Evolutionary conservation across 2,797 vertebrate species (phyloP).

Genomic region (Pachyuromys duprasi): DNA sequence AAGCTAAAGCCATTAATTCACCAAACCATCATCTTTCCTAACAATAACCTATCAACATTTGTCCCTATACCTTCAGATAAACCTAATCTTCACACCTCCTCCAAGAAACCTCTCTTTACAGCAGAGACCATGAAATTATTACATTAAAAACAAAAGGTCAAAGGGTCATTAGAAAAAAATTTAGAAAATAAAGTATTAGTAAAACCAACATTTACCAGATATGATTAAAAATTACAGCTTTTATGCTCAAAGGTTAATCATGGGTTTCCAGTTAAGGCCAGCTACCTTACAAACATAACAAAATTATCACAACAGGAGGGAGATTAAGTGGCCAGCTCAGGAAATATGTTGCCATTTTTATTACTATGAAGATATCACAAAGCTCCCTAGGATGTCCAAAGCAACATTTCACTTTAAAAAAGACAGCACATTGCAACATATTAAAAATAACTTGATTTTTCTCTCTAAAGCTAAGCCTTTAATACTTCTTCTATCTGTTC

Average conservation of each 20-base stretch:
- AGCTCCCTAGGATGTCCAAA: not conserved
- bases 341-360: slow-evolving; percentile 3
- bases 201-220: slow-evolving; percentile 31
- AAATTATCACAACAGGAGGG: slow-evolving; percentile 14
- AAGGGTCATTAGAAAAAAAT: not conserved
- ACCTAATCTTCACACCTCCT: not conserved
- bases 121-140: not conserved
- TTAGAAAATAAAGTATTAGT: slow-evolving; percentile 40
- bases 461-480: not conserved
- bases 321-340: not conserved
- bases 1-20: not conserved
- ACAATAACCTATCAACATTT: not conserved
- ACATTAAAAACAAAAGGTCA: not conserved
- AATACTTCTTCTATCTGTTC: not conserved
- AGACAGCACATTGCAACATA: not conserved
- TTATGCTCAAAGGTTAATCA: not conserved
- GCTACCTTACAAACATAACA: slow-evolving; percentile 7
- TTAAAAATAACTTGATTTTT: slow-evolving; percentile 27
- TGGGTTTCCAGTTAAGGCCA: not conserved
- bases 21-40: not conserved
- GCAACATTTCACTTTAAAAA: slow-evolving; percentile 41
- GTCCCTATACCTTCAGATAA: not conserved
- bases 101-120: not conserved
- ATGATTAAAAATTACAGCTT: slow-evolving; percentile 10
- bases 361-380: slow-evolving; percentile 34